Evolutionary conservation across 2,888 invertebrate genomes (phyloP).

Genomic region (Andrena minutula): DNA sequence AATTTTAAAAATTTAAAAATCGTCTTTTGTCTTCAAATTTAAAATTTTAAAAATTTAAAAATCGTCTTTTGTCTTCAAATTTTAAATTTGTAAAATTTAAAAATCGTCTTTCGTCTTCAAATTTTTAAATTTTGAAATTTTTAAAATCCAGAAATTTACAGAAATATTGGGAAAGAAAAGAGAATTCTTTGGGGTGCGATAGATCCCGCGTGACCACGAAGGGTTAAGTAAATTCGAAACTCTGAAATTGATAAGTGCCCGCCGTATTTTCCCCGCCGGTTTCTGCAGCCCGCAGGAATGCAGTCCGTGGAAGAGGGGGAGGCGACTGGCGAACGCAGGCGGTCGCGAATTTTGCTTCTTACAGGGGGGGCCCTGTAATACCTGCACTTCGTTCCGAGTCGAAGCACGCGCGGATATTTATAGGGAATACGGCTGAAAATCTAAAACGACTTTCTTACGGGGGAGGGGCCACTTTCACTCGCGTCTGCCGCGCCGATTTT

Average conservation of each 20-base stretch:
- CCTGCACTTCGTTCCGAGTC: conserved; percentile 57
- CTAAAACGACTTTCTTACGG: conserved; percentile 63
- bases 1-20: too few species aligned
- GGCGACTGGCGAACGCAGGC: conserved; percentile 27
- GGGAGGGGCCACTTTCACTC: conserved; percentile 62
- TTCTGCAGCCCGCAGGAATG: conserved; percentile 60
- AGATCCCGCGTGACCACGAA: too few species aligned
- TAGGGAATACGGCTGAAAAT: conserved; percentile 58
- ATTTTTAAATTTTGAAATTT: too few species aligned
- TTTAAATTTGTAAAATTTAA: too few species aligned
- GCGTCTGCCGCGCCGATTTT: conserved; percentile 50
- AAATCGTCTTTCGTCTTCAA: too few species aligned
- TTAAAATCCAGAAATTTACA: too few species aligned
- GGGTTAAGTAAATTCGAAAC: not conserved
- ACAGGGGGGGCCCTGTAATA: conserved; percentile 13
- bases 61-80: too few species aligned
- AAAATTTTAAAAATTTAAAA: too few species aligned
- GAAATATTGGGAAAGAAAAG: too few species aligned
- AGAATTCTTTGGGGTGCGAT: too few species aligned
- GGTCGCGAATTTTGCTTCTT: conserved; percentile 60
- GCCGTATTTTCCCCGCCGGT: conserved; percentile 46
- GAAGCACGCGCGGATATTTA: conserved; percentile 59
- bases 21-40: too few species aligned
- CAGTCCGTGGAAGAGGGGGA: conserved; percentile 27
- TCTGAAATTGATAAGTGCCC: conserved; percentile 3